These are phyloP conservation scores for Ceuthmochares aereus DNA, from an alignment of 2,113 vertebrate genomes.

Conservation along the genomic window DNA sequence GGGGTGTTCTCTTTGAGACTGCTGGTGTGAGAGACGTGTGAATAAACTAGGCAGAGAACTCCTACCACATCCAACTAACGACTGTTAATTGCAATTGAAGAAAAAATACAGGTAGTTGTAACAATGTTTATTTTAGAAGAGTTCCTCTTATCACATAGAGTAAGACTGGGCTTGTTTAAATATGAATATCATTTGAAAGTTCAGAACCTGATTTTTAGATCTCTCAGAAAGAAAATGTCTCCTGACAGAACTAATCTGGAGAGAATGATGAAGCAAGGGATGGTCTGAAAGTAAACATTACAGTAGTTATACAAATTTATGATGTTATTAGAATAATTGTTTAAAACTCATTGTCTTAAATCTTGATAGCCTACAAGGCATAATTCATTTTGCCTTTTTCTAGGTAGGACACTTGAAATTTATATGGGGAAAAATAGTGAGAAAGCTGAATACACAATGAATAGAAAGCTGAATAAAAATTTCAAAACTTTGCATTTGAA, in stretches of 20 bases:
- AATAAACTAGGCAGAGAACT: neutral
- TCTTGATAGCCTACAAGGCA: neutral
- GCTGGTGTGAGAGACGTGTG: neutral
- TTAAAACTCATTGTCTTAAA: neutral
- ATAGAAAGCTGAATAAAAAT: neutral
- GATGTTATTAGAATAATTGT: neutral
- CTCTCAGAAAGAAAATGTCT: neutral
- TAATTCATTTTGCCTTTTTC: neutral
- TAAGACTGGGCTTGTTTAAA: neutral
- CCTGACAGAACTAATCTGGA: neutral
- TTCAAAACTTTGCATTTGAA: constrained; percentile 19
- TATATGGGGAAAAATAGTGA: neutral
- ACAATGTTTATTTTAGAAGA: neutral
- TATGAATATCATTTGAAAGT: neutral
- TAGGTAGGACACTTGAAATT: neutral
- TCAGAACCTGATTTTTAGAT: neutral
- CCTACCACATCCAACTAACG: neutral
- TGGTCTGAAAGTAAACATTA: neutral
- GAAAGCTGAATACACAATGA: neutral
- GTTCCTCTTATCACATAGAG: neutral
- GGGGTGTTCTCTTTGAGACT: neutral
- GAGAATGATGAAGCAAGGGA: neutral
- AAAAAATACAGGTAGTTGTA: neutral
- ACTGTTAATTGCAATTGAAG: neutral
- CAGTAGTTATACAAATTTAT: neutral